These are phyloP conservation scores for Acleris literana DNA, from an alignment of 2,888 invertebrate species.

Conservation along the genomic window DNA sequence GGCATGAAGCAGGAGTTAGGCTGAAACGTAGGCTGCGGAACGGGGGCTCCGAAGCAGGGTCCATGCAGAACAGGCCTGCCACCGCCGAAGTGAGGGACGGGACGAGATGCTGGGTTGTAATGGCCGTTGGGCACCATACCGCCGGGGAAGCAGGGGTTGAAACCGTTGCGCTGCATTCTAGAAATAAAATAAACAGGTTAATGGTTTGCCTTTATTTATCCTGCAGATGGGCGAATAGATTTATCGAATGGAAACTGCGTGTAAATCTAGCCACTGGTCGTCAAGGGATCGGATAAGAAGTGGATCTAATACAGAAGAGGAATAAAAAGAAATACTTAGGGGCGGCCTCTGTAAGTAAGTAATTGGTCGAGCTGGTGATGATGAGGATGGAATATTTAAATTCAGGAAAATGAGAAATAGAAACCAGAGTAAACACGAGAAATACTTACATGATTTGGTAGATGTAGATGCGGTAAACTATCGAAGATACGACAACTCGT, in stretches of 20 bases:
- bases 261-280: neutral
- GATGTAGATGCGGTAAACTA: neutral
- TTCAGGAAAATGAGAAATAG: too few relatives aligned
- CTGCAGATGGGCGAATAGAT: too few relatives aligned
- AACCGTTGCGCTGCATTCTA: conserved; percentile 68
- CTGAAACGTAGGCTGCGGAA: conserved; percentile 44
- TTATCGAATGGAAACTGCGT: too few relatives aligned
- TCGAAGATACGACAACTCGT: neutral
- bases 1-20: conserved; percentile 61
- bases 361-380: too few relatives aligned
- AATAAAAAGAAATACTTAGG: too few relatives aligned
- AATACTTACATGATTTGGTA: conserved; percentile 19
- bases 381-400: too few relatives aligned
- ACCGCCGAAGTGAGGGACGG: conserved; percentile 22
- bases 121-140: conserved; percentile 37
- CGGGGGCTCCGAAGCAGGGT: conserved; percentile 43
- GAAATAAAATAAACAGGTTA: conserved; percentile 38
- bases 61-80: conserved; percentile 39
- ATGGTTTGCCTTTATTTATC: neutral
- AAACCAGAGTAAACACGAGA: too few relatives aligned
- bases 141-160: conserved; percentile 44
- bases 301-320: too few relatives aligned
- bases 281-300: too few relatives aligned
- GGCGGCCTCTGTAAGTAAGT: too few relatives aligned
- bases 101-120: conserved; percentile 29